Evolutionary conservation across 2,888 invertebrate genomes (phyloP).

Genomic region (Amphipoea oculea): DNA sequence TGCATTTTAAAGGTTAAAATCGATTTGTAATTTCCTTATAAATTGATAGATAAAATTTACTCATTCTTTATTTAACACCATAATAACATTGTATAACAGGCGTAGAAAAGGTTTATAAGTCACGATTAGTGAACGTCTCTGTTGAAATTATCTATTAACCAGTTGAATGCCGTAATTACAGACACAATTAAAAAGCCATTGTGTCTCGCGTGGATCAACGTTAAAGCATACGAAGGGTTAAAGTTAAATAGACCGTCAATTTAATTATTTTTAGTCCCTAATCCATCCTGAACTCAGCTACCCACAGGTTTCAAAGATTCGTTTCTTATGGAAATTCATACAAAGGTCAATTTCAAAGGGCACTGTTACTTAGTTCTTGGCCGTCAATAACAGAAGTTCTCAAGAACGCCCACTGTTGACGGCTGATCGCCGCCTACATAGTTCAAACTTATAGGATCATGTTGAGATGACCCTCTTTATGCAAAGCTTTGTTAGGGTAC

Average conservation of each 20-base stretch:
- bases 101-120: not conserved
- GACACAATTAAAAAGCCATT: too few species aligned
- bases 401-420: constrained; percentile 33
- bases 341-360: constrained; percentile 14
- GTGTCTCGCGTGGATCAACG: too few species aligned
- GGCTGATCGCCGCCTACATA: constrained; percentile 11
- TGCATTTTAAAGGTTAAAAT: not conserved
- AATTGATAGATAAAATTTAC: too few species aligned
- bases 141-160: not conserved
- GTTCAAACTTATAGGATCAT: constrained; percentile 21
- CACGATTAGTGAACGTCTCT: not conserved
- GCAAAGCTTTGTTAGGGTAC: not conserved
- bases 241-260: not conserved
- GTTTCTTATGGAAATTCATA: not conserved
- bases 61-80: not conserved
- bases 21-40: not conserved
- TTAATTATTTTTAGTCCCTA: not conserved
- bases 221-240: too few species aligned
- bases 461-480: constrained; percentile 21
- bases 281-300: not conserved
- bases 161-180: too few species aligned
- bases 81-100: not conserved
- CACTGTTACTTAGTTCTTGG: not conserved
- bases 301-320: not conserved
- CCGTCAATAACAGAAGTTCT: constrained; percentile 26